Percentiles rank a stretch among this genome's conserved stretches.
Conservation (phyloP, 2,797 vertebrate genomes). For the Otolemur crassicaudatus region DNA sequence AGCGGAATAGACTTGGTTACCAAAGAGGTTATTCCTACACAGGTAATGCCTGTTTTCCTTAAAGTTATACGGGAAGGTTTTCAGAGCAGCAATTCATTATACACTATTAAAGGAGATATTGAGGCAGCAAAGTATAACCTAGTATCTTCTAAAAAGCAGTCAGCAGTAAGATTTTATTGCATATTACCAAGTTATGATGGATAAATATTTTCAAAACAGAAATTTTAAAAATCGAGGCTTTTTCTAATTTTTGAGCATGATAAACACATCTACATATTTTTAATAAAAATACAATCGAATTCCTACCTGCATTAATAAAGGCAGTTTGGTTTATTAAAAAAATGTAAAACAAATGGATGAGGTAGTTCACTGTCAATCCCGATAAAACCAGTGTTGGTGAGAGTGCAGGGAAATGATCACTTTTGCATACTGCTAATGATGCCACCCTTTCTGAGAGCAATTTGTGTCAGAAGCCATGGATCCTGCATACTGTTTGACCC, state of each 20-base stretch:
- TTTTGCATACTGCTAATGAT: neutral
- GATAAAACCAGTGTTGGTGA: neutral
- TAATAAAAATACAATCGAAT: slow-evolving; percentile 31
- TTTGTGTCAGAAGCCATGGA: neutral
- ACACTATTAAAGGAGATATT: neutral
- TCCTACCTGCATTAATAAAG: neutral
- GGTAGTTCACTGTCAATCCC: neutral
- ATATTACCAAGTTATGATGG: neutral
- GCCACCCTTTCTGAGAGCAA: neutral
- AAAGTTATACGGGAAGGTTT: neutral
- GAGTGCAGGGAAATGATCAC: neutral
- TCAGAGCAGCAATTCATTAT: slow-evolving; percentile 1
- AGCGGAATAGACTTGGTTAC: neutral
- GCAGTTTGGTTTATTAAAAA: neutral
- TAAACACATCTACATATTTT: slow-evolving; percentile 42
- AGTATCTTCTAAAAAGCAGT: slow-evolving; percentile 18
- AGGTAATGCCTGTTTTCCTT: neutral
- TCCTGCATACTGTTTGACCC: neutral
- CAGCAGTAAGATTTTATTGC: neutral
- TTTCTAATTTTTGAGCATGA: slow-evolving; percentile 25
- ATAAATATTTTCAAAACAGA: neutral
- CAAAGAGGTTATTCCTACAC: neutral
- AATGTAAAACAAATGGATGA: neutral
- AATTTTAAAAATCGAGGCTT: slow-evolving; percentile 19
- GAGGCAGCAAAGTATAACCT: slow-evolving; percentile 6